Percentiles rank a stretch among this genome's conserved stretches.
Evolutionary conservation across 2,113 vertebrate species (phyloP).

Genomic region (Malurus melanocephalus): DNA sequence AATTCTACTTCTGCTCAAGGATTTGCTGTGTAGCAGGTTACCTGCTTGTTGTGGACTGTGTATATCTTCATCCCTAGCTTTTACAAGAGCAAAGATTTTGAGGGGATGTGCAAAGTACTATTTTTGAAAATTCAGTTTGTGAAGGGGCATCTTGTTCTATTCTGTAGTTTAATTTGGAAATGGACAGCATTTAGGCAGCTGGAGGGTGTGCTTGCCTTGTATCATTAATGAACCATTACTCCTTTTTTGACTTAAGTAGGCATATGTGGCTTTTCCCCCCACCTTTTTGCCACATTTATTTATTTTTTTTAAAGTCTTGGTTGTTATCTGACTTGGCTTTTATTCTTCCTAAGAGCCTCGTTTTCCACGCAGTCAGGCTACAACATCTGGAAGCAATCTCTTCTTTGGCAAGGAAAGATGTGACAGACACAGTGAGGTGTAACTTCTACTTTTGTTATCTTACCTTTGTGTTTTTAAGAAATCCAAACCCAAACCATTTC

Average conservation of each 20-base stretch:
- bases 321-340: constrained; percentile 45
- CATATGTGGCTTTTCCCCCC: not conserved
- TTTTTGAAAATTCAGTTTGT: not conserved
- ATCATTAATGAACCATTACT: not conserved
- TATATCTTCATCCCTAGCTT: not conserved
- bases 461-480: not conserved
- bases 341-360: constrained; percentile 33
- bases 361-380: constrained; percentile 3
- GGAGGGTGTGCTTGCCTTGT: not conserved
- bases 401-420: constrained; percentile 20
- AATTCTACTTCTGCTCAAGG: not conserved
- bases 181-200: not conserved
- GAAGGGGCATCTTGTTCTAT: not conserved
- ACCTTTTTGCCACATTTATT: not conserved
- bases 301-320: not conserved
- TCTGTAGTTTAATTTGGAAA: not conserved
- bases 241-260: not conserved
- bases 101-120: not conserved
- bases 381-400: constrained; percentile 58
- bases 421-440: constrained; percentile 27
- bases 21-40: not conserved
- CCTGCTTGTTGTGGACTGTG: not conserved
- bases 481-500: not conserved
- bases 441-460: constrained; percentile 25
- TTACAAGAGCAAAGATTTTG: not conserved